phyloP scores from a whole-genome alignment of 2,113 vertebrate genomes.

The Laterallus jamaicensis region DNA sequence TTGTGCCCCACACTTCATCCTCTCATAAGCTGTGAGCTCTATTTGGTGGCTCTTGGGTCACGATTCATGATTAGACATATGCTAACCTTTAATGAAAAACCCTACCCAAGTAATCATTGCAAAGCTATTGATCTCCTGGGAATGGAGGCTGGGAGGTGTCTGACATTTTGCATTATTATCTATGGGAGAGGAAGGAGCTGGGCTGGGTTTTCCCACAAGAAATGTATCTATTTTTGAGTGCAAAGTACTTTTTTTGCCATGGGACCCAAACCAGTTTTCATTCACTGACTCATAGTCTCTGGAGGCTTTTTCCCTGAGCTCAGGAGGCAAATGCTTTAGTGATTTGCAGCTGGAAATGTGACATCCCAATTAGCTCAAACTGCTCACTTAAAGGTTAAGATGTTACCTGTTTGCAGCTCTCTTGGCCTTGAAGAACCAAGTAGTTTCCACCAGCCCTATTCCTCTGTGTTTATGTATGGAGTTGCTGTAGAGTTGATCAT shows the following conservation, averaged over 20 bases:
- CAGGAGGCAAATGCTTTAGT: not conserved
- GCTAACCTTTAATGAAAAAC: not conserved
- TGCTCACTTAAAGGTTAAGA: constrained; percentile 12
- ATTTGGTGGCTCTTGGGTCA: not conserved
- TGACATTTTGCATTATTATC: constrained; percentile 49
- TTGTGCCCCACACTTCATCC: not conserved
- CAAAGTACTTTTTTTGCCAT: constrained; percentile 39
- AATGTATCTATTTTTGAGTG: constrained; percentile 66
- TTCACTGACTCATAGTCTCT: constrained; percentile 47
- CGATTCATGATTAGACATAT: not conserved
- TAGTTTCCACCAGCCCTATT: not conserved
- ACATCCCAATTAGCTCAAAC: not conserved
- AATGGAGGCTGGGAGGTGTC: constrained; percentile 5
- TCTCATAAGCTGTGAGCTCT: not conserved
- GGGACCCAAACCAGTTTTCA: constrained; percentile 55
- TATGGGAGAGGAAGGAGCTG: constrained; percentile 51
- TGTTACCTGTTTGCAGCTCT: not conserved
- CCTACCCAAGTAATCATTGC: not conserved
- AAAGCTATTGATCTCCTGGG: constrained; percentile 35
- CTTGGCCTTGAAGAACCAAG: not conserved
- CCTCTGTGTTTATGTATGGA: not conserved
- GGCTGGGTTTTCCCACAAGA: constrained; percentile 60
- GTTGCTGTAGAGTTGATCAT: not conserved
- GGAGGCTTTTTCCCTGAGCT: constrained; percentile 46
- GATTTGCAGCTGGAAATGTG: not conserved